Conservation (phyloP, 2,113 vertebrate genomes). For the Aptenodytes forsteri region DNA sequence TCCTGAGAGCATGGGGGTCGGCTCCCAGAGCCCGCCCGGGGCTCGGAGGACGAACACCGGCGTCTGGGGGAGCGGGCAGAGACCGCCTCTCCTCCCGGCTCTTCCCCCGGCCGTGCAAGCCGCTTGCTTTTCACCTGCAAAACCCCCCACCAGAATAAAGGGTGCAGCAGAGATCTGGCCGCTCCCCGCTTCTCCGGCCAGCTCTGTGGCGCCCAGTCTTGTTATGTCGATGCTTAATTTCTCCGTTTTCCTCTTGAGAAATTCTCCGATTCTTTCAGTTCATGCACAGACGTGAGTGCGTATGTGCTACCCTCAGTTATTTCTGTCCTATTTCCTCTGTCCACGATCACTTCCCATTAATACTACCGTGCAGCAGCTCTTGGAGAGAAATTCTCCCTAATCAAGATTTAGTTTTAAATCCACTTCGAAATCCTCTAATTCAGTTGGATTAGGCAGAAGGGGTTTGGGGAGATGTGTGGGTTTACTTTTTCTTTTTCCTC, state of each 20-base stretch:
- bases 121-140: neutral
- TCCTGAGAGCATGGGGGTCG: neutral
- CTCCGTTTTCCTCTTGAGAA: neutral
- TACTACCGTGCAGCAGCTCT: constrained; percentile 31
- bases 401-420: constrained; percentile 60
- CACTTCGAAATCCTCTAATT: constrained; percentile 52
- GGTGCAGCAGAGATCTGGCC: neutral
- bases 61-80: neutral
- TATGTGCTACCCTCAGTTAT: constrained; percentile 53
- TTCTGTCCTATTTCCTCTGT: constrained; percentile 69
- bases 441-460: constrained; percentile 47
- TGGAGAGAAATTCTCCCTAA: constrained; percentile 53
- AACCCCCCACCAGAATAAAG: neutral
- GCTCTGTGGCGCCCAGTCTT: neutral
- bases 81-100: neutral
- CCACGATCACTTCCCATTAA: constrained; percentile 64
- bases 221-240: neutral
- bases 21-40: neutral
- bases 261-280: neutral
- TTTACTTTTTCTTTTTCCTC: neutral
- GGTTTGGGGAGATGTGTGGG: constrained; percentile 18
- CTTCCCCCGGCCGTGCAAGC: rapidly evolving
- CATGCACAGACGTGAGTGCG: constrained; percentile 1
- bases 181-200: neutral
- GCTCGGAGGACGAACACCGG: rapidly evolving